Base-by-base conservation (phyloP, 2,113 vertebrate species). In the Buteo buteo region DNA sequence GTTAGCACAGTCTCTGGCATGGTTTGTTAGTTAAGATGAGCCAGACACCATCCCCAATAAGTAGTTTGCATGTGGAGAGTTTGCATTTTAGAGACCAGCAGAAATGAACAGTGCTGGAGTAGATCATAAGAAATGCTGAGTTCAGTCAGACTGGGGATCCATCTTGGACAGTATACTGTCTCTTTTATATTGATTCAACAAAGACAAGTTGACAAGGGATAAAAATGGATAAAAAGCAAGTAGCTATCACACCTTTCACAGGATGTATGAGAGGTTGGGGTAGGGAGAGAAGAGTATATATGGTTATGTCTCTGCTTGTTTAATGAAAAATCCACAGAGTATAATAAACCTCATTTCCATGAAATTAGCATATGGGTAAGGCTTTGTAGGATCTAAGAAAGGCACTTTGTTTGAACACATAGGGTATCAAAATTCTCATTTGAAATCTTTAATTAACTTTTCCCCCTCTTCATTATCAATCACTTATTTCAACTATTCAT, bases 361-460 rank as follows among this genome's bases (percentile, higher is more conserved):
- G 58, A 93, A 95, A 97, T 97, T 96, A 96, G 83, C 95, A 95
- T 97, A 89, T 0, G 91, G 57, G 77, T 89, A 94, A 94, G 61
- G 88, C 88, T 97, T 96, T 95, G 91, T 91, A 87, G 16, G 40
- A 93, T 97, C 95, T 97, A 82, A 97, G 94, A 93, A 94, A 97
- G 86, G 31, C 86, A 94, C 73, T 94, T 94, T 97, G 94, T 97
- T 96, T 97, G 96, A 97, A 97, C 94, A 87, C 69, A 92, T 87
- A 77, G 73, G 78, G 73, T 96, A 97, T 96, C 95, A 91, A 95
- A 97, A 97, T 84, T 87, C 88, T 96, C 70, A 96, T 97, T 97
- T 97, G 88, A 96, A 96, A 96, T 97, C 91, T 96, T 97, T 97
- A 96, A 97, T 97, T 97, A 96, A 96, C 95, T 97, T 97, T 91